Conservation (phyloP, 2,113 vertebrate genomes). For the Saccopteryx bilineata region DNA sequence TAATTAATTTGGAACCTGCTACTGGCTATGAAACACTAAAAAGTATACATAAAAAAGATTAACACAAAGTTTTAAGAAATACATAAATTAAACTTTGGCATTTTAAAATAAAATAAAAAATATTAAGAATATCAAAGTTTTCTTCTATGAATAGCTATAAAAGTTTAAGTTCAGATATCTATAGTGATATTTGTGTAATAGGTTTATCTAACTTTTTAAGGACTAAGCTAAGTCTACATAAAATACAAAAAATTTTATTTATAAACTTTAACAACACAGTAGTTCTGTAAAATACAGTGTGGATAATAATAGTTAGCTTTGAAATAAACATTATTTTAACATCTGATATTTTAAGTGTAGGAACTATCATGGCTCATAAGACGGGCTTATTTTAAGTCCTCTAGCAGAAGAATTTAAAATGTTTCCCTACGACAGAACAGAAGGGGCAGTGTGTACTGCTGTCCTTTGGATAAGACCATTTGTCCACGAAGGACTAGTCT, state of each 20-base stretch:
- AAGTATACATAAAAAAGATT: background rate
- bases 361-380: background rate
- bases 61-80: constrained; percentile 52
- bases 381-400: background rate
- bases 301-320: background rate
- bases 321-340: constrained; percentile 26
- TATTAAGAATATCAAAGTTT: constrained; percentile 23
- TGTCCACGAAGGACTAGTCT: constrained; percentile 44
- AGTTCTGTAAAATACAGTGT: constrained; percentile 1
- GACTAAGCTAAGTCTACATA: background rate
- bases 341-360: constrained; percentile 35
- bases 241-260: constrained; percentile 33
- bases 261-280: constrained; percentile 31
- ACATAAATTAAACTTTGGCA: background rate
- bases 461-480: constrained; percentile 60
- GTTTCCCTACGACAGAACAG: constrained; percentile 3
- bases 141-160: constrained; percentile 16
- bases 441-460: background rate
- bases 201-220: constrained; percentile 43
- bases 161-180: constrained; percentile 52
- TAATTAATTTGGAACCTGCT: background rate
- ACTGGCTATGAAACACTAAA: constrained; percentile 5
- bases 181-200: background rate
- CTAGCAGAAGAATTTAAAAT: background rate
- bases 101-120: constrained; percentile 52